Evolutionary conservation across 2,888 invertebrate species (phyloP).

Genomic region (Osedax fenrisi): DNA sequence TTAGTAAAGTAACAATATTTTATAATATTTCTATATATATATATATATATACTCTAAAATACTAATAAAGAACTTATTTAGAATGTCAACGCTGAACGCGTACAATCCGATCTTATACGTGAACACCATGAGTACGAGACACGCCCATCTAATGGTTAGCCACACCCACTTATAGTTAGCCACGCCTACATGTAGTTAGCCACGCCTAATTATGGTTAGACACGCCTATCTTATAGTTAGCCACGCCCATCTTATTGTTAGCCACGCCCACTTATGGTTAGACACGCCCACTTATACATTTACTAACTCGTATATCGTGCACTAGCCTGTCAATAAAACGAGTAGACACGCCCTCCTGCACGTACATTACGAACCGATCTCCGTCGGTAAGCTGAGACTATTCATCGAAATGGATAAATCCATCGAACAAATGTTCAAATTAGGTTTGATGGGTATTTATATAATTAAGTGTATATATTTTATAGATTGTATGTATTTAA

Average conservation of each 20-base stretch:
- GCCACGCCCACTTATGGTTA: no score
- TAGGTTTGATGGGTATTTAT: conserved; percentile 52
- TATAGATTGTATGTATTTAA: neutral
- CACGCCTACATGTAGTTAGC: neutral
- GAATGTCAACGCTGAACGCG: neutral
- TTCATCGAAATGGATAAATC: conserved; percentile 48
- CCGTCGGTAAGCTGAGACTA: conserved; percentile 60
- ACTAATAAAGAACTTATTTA: neutral
- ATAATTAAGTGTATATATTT: neutral
- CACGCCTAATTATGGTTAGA: neutral
- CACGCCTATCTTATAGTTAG: neutral
- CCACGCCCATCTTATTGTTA: neutral
- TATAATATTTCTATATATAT: no score
- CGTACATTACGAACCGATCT: conserved; percentile 63
- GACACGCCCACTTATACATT: no score
- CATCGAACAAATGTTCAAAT: conserved; percentile 42
- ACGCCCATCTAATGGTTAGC: neutral
- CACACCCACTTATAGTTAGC: neutral
- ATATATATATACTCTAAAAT: no score
- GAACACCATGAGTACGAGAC: neutral
- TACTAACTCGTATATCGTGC: neutral
- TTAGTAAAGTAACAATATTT: no score
- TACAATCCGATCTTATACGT: neutral
- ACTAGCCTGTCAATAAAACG: neutral
- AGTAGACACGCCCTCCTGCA: neutral